A percentile compares a stretch with the other conserved stretches of the same genome.
Conservation (phyloP, 1,140 invertebrate species). For the Cotesia typhae region DNA sequence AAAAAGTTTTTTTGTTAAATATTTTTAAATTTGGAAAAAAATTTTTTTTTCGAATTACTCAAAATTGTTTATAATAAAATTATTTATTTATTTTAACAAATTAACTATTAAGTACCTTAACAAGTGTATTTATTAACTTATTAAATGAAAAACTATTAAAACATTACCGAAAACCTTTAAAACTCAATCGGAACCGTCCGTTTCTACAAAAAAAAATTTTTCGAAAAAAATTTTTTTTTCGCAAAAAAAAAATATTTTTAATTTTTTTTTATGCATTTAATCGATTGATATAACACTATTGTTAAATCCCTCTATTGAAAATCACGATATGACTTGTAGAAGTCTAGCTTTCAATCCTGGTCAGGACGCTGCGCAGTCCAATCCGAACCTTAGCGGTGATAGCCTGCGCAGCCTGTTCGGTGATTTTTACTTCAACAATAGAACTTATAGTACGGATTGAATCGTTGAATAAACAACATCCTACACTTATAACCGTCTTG, state of each 20-base stretch:
- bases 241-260: constrained; percentile 3
- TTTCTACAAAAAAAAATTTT: not conserved
- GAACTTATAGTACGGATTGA: constrained; percentile 3
- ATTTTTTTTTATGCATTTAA: constrained; percentile 5
- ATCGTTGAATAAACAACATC: constrained; percentile 4
- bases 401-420: constrained; percentile 26
- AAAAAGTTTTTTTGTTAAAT: no score
- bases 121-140: no score
- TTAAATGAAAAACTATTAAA: no score
- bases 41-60: no score
- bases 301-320: constrained; percentile 16
- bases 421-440: constrained; percentile 18
- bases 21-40: no score
- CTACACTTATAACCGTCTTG: not conserved
- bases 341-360: constrained; percentile 22
- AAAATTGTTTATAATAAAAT: no score
- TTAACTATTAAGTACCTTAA: no score
- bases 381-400: constrained; percentile 21
- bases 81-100: no score
- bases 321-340: constrained; percentile 17
- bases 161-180: no score
- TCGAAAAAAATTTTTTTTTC: constrained; percentile 17
- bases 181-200: no score
- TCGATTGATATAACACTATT: constrained; percentile 23
- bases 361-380: constrained; percentile 31